Evolutionary conservation across 1,140 invertebrate species (phyloP).

Genomic region (Eufriesea mexicana): DNA sequence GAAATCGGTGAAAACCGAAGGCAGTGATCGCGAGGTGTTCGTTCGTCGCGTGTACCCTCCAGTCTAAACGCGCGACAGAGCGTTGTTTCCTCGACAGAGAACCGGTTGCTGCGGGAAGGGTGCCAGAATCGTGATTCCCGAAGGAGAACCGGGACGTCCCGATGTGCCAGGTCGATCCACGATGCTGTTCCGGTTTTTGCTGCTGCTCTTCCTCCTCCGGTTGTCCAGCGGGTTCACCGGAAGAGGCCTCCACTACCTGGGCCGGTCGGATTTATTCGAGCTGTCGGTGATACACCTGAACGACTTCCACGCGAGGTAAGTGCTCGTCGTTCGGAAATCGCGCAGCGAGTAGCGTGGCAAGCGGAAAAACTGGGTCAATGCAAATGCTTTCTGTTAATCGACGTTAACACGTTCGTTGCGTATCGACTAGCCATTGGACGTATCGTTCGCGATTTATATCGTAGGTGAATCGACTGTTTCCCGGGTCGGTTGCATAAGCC

Average conservation of each 20-base stretch:
- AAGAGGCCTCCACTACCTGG: constrained; percentile 62
- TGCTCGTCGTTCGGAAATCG: too few relatives aligned
- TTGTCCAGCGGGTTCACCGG: constrained; percentile 59
- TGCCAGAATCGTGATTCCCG: too few relatives aligned
- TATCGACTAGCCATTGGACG: not conserved
- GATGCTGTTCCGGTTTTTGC: constrained; percentile 35
- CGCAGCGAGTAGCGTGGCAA: not conserved
- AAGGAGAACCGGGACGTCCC: not conserved
- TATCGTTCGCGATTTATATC: not conserved
- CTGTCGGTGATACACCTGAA: constrained; percentile 91
- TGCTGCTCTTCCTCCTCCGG: constrained; percentile 24
- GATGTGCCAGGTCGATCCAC: not conserved
- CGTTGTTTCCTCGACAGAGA: not conserved
- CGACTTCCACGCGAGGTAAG: constrained; percentile 90
- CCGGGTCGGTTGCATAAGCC: too few relatives aligned
- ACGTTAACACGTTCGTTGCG: not conserved
- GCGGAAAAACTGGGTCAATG: constrained; percentile 3
- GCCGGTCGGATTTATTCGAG: constrained; percentile 81
- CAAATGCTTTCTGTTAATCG: constrained; percentile 4
- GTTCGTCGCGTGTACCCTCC: too few relatives aligned
- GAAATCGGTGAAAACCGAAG: too few relatives aligned
- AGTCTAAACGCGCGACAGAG: too few relatives aligned
- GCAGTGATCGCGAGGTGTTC: too few relatives aligned
- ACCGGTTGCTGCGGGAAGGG: not conserved
- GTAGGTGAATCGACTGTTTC: not conserved